A percentile compares a stretch with the other conserved stretches of the same genome.
Conservation (phyloP, 2,888 invertebrate genomes). For the Bimastos eiseni region DNA sequence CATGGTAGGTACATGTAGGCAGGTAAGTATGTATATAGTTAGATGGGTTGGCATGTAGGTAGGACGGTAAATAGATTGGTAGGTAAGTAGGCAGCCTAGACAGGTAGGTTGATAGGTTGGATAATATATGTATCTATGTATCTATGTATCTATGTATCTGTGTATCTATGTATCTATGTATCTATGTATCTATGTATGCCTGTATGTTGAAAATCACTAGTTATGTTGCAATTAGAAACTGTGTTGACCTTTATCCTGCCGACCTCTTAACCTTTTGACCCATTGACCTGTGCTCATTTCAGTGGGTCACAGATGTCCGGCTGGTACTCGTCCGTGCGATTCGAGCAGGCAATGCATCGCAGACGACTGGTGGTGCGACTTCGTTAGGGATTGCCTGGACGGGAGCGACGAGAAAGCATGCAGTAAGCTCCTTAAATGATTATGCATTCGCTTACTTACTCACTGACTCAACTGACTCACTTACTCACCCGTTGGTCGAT, state of each 20-base stretch:
- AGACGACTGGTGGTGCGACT: constrained; percentile 62
- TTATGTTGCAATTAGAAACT: too few relatives aligned
- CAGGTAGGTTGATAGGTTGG: too few relatives aligned
- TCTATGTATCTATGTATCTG: neutral
- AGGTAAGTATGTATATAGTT: too few relatives aligned
- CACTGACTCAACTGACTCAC: neutral
- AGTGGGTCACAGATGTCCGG: neutral
- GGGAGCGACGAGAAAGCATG: constrained; percentile 63
- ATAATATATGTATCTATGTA: too few relatives aligned
- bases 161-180: too few relatives aligned
- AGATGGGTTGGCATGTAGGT: too few relatives aligned
- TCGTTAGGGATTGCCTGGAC: constrained; percentile 63
- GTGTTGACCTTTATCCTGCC: neutral
- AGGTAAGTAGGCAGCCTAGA: too few relatives aligned
- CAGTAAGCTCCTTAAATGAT: constrained; percentile 51
- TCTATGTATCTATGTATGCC: neutral
- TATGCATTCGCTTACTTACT: neutral
- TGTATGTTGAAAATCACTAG: too few relatives aligned
- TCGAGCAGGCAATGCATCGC: constrained; percentile 62
- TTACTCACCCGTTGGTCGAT: too few relatives aligned
- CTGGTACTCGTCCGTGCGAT: constrained; percentile 48
- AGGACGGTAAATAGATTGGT: too few relatives aligned
- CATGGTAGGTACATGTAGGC: too few relatives aligned
- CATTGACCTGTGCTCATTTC: neutral
- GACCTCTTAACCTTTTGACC: neutral